A percentile compares a stretch with the other conserved stretches of the same genome.
These are phyloP conservation scores for Chionodraco myersi DNA, from an alignment of 2,113 vertebrate species.

Conservation along the genomic window DNA sequence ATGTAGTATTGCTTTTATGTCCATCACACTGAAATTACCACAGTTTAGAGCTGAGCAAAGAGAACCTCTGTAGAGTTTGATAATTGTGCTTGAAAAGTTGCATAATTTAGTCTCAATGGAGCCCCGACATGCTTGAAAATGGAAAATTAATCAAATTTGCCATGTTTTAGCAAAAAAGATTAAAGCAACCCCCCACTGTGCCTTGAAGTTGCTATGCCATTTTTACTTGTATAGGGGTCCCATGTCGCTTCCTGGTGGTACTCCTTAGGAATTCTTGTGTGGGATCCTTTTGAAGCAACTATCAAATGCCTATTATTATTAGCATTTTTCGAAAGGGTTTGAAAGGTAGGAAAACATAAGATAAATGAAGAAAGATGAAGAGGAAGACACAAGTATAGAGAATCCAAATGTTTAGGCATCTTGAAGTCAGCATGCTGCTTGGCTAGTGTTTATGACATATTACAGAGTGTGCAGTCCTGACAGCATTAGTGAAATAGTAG, in stretches of 20 bases:
- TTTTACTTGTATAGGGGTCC: not conserved
- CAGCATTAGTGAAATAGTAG: not conserved
- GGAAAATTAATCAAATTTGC: not conserved
- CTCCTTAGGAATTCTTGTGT: not conserved
- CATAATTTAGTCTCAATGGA: not conserved
- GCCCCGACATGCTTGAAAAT: not conserved
- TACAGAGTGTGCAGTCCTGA: not conserved
- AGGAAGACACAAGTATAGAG: not conserved
- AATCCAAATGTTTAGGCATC: not conserved
- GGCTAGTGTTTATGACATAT: not conserved
- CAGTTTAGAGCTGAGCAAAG: not conserved
- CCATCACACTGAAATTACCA: not conserved
- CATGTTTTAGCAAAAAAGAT: not conserved
- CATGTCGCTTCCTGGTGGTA: not conserved
- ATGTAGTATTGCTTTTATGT: too few species aligned
- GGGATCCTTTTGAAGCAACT: not conserved
- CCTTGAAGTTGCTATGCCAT: not conserved
- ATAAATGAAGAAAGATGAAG: too few species aligned
- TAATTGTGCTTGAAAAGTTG: not conserved
- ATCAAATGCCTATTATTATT: not conserved
- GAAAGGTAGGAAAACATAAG: not conserved
- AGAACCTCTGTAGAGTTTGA: not conserved
- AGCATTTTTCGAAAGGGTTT: not conserved
- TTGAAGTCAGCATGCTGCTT: not conserved
- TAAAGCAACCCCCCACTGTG: not conserved